Conservation (phyloP, 2,888 invertebrate genomes). For the Ptycholaimellus sp. region DNA sequence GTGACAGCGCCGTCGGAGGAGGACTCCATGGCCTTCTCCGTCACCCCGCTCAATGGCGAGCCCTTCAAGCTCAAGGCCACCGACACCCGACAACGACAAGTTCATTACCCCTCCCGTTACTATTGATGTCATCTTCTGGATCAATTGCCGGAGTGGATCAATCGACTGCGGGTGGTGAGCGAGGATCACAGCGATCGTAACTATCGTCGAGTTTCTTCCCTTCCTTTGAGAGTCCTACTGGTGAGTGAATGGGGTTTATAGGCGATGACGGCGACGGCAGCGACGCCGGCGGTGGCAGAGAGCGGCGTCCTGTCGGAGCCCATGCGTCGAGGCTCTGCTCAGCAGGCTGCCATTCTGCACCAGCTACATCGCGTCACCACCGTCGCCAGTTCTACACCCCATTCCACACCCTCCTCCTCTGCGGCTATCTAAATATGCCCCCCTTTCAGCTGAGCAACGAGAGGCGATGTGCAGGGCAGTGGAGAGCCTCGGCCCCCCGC, state of each 20-base stretch:
- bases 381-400: no score
- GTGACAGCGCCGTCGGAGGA: constrained; percentile 87
- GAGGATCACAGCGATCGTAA: background rate
- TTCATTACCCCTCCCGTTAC: no score
- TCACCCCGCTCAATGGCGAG: constrained; percentile 37
- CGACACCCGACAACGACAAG: background rate
- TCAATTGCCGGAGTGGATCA: background rate
- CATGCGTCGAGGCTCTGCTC: background rate
- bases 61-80: background rate
- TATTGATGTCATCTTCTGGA: no score
- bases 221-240: no score
- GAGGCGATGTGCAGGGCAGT: no score
- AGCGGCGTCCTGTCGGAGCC: no score
- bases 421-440: no score
- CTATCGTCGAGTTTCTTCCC: no score
- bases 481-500: no score
- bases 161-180: background rate
- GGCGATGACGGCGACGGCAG: background rate
- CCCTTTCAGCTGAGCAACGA: no score
- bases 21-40: constrained; percentile 82
- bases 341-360: background rate
- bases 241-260: no score
- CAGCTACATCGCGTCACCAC: background rate
- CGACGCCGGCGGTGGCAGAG: background rate
- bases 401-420: no score